Base-by-base conservation (phyloP, 2,888 invertebrate species). In the Phyllotreta striolata region DNA sequence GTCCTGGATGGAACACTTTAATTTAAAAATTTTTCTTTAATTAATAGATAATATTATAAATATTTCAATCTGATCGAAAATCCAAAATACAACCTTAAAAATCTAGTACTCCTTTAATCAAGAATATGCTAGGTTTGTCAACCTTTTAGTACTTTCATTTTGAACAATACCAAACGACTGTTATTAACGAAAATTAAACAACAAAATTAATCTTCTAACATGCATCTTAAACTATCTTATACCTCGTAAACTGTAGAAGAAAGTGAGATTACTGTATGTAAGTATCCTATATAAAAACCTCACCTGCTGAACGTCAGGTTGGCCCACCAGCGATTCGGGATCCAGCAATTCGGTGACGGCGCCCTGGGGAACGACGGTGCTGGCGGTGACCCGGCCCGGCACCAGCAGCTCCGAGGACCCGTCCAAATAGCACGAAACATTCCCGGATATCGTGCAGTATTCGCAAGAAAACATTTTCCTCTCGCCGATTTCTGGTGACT, bases 271-370 rank as follows among this genome's bases (percentile, higher is more conserved):
- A 8, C 6, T 12, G 6, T 9, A 9, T 54, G n/a, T 9, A 41
- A 12, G 37, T 44, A 9, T 14, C 3, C n/a, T n/a, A 39, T 49
- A 55, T 52, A 13, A 14, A 47, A 57, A 56, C 66, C 74, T 63
- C 76, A 81, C 82, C 75, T 81, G 81, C 52, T 80, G 77, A 43
- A 79, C 65, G 57, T 80, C 79, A n/a, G 75, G 73, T 64, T 76
- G 75, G 35, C 81, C 81, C 37, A 73, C 49, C n/a, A 82, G 70
- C 44, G 62, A 67, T 9, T 67, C 67, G 8, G 78, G 72, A 41
- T 79, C 75, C 51, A 82, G 78, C 1, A 76, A 74, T 24, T 70
- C 70, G 3, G 79, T 74, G 66, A 76, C 70, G 14, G 79, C 72
- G 54, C 81, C 81, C 70, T 79, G 80, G 24, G 78, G 76, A 64